Base-by-base conservation (phyloP, 2,888 invertebrate genomes). In the Limnephilus marmoratus region DNA sequence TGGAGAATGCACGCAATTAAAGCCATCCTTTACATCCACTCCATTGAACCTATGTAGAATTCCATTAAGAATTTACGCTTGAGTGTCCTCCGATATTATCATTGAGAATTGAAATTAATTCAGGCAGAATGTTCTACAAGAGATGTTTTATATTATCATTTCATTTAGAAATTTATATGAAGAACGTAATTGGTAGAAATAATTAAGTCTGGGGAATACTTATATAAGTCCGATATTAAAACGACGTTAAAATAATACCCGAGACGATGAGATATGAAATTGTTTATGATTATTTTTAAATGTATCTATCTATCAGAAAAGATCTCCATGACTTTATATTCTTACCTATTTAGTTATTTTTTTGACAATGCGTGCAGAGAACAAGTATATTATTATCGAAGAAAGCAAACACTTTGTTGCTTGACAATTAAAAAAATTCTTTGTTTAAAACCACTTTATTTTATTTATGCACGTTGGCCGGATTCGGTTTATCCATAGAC, bases 21-120 rank as follows among this genome's bases (percentile, higher is more conserved):
- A 68, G n/a, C 68, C 24, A 68, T 68, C 68, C 24, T 68, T 68
- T 68, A 68, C 24, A 68, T 68, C 68, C 68, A 68, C 68, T 68
- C 68, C 68, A 68, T 68, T 68, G 68, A 68, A 68, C n/a, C 68
- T 68, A n/a, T 68, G 68, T 68, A 68, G 68, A n/a, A n/a, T 68
- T 68, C 68, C 68, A 68, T 68, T 68, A 68, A n/a, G 68, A 68
- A 68, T 68, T 68, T 68, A 68, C 68, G 68, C 68, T 68, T 68
- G 24, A 68, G 7, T 68, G 68, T 68, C 9, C 68, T 68, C 68
- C 68, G 68, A 68, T 68, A 68, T 68, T 68, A 68, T 68, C 68
- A 68, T n/a, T 68, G 68, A 68, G 68, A 68, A 68, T 24, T 68
- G 24, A 68, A 68, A 68, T 68, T 68, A 68, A 68, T 68, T 68